Base-by-base conservation (phyloP, 2,113 vertebrate species). In the Neofelis nebulosa region DNA sequence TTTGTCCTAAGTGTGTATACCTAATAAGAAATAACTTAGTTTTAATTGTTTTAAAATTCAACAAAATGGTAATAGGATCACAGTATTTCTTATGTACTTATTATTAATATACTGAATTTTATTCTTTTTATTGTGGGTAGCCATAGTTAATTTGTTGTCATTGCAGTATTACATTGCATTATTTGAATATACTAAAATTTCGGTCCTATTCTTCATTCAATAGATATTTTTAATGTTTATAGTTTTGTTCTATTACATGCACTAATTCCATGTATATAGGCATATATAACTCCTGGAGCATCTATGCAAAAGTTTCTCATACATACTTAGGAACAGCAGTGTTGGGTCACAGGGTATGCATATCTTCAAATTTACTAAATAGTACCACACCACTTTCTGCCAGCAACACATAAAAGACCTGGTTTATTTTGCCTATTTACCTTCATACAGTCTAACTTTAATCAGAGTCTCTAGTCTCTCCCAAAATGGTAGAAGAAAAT, bases 361-460 rank as follows among this genome's bases (percentile, higher is more conserved):
- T n/a, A 52, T 55, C 7, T 81, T 94, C 50, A 92, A 73, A 92
- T 92, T 81, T 94, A 36, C 65, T 88, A 65, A 95, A 14, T 68
- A 55, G 74, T 85, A 18, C 13, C 45, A 88, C 11, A 27, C 16
- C 9, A 45, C 2, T 65, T 69, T 73, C 38, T 93, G 48, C 38
- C 57, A 93, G 86, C 29, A 69, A 55, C 15, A 25, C 63, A 63
- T 25, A 71, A 93, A 16, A 81, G 7, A 94, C n/a, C 27, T 71
- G 48, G 16, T 88, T 90, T 87, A 29, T 85, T 93, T 97, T 76
- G 8, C 9, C 23, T 86, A 3, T 83, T 92, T 92, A 80, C 45
- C 27, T 76, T 68, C 93, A 25, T 69, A 76, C 90, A 68, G 0
- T 71, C 79, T 91, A 85, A 66, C 18, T 94, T 92, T 82, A 94